Percentiles rank a stretch among this genome's conserved stretches.
Conservation (phyloP, 2,888 invertebrate species). For the Pollenia angustigena region DNA sequence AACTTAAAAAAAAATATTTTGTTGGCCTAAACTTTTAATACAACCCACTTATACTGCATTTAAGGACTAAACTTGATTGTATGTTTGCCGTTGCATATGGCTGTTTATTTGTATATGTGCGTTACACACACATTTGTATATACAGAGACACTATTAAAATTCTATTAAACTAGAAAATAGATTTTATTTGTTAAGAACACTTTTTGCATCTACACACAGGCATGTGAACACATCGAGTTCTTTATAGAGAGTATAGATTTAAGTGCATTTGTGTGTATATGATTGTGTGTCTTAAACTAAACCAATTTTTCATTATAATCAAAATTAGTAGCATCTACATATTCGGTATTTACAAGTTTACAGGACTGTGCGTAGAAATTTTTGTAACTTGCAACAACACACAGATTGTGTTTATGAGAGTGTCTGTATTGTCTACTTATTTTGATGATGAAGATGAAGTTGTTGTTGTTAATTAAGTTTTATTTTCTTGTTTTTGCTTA, state of each 20-base stretch:
- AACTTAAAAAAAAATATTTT: too few relatives aligned
- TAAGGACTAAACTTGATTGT: constrained; percentile 24
- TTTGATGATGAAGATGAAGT: constrained; percentile 52
- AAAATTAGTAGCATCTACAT: constrained; percentile 59
- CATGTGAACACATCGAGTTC: neutral
- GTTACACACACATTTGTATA: constrained; percentile 5
- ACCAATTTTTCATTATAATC: constrained; percentile 63
- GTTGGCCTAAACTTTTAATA: neutral
- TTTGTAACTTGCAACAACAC: neutral
- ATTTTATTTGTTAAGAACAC: constrained; percentile 36
- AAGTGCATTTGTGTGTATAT: neutral
- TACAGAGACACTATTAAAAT: constrained; percentile 60
- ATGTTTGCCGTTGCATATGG: constrained; percentile 22
- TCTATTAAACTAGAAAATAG: constrained; percentile 67
- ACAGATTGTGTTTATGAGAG: neutral
- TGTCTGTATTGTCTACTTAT: constrained; percentile 20
- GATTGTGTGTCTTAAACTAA: constrained; percentile 43
- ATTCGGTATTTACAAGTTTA: neutral
- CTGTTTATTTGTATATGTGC: constrained; percentile 1
- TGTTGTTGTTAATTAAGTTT: constrained; percentile 48
- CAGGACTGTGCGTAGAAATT: constrained; percentile 23
- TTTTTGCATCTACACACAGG: neutral
- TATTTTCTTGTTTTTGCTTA: constrained; percentile 20
- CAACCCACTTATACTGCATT: neutral
- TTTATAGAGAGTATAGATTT: constrained; percentile 8